phyloP scores from a whole-genome alignment of 1,140 invertebrate species.

The Bombus superbus region DNA sequence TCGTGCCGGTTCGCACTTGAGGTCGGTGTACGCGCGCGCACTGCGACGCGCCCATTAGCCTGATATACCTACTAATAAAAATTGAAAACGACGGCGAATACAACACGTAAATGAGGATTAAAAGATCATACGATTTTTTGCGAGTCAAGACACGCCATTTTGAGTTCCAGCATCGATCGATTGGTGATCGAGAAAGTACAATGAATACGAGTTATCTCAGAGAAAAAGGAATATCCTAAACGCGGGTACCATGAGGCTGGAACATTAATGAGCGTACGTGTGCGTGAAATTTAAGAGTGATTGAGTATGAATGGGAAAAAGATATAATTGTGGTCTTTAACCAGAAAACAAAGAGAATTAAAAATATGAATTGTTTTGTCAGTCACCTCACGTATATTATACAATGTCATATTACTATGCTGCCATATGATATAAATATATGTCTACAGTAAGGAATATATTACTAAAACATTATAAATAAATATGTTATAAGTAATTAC shows the following conservation, averaged over 20 bases:
- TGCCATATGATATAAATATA: constrained; percentile 83
- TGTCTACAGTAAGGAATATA: constrained; percentile 82
- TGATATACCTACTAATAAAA: constrained; percentile 16
- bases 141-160: background rate
- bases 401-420: constrained; percentile 81
- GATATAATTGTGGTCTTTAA: constrained; percentile 51
- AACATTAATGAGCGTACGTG: constrained; percentile 4
- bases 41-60: constrained; percentile 28
- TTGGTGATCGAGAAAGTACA: constrained; percentile 26
- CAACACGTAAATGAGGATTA: background rate
- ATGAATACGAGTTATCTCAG: too few species aligned
- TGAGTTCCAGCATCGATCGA: constrained; percentile 38
- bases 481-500: constrained; percentile 75
- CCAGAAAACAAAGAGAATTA: constrained; percentile 67
- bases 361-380: constrained; percentile 74
- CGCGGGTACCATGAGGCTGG: background rate
- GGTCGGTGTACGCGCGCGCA: constrained; percentile 52
- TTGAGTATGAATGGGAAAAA: background rate
- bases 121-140: background rate
- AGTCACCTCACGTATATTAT: constrained; percentile 80
- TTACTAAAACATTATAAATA: constrained; percentile 80
- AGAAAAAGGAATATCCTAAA: constrained; percentile 7
- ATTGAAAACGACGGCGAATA: background rate
- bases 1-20: constrained; percentile 57
- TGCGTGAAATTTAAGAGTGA: constrained; percentile 36